Evolutionary conservation across 2,888 invertebrate genomes (phyloP).

Genomic region (Cryptocephalus primarius): DNA sequence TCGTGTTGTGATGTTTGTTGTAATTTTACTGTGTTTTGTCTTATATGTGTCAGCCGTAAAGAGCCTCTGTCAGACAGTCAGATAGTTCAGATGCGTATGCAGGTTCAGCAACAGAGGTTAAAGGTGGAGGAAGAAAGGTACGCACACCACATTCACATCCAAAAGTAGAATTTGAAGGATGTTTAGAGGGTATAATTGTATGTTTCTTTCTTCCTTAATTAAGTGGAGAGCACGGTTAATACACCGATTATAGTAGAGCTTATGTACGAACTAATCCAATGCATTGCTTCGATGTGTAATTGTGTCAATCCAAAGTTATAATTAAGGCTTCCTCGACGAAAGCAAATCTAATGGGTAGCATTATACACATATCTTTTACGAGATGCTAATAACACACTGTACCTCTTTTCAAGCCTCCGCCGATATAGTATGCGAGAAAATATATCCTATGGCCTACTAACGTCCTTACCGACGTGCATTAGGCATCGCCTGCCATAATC

Average conservation of each 20-base stretch:
- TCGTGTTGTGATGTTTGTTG: background rate
- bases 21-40: conserved; percentile 18
- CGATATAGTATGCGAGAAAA: too few species aligned
- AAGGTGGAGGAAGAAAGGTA: conserved; percentile 78
- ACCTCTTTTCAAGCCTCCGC: too few species aligned
- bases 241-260: background rate
- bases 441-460: too few species aligned
- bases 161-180: conserved; percentile 1
- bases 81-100: conserved; percentile 70
- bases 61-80: conserved; percentile 71
- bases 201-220: conserved; percentile 7
- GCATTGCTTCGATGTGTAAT: too few species aligned
- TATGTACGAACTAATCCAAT: too few species aligned
- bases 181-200: conserved; percentile 4
- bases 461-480: too few species aligned
- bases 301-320: too few species aligned
- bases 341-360: too few species aligned
- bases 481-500: too few species aligned
- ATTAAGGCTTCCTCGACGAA: too few species aligned
- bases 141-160: conserved; percentile 21
- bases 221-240: conserved; percentile 1
- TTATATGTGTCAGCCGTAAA: conserved; percentile 42
- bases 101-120: conserved; percentile 66
- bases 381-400: too few species aligned
- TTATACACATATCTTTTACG: too few species aligned